A percentile compares a stretch with the other conserved stretches of the same genome.
phyloP scores from a whole-genome alignment of 2,888 invertebrate species.

The Papilio elwesi region DNA sequence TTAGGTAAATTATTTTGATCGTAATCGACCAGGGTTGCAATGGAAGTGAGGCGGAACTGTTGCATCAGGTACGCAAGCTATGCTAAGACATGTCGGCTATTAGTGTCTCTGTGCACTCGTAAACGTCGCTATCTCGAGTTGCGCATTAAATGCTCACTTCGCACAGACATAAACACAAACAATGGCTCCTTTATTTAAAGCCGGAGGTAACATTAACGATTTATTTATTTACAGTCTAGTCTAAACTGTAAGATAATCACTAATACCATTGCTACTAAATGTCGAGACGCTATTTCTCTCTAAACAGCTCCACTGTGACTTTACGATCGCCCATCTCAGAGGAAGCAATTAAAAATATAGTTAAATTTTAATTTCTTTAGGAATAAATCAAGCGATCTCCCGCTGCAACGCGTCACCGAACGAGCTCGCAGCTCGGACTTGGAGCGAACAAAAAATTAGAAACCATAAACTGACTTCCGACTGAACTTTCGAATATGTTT shows the following conservation, averaged over 20 bases:
- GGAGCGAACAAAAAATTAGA: constrained; percentile 39
- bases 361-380: constrained; percentile 61
- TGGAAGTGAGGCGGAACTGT: no score
- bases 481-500: constrained; percentile 40
- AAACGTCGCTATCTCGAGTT: constrained; percentile 18
- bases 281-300: constrained; percentile 46
- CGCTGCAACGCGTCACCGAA: constrained; percentile 54
- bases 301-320: constrained; percentile 48
- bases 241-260: constrained; percentile 47
- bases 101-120: constrained; percentile 7
- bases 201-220: constrained; percentile 33
- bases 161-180: constrained; percentile 38
- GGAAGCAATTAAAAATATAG: constrained; percentile 70
- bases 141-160: constrained; percentile 32
- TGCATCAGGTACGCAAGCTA: no score
- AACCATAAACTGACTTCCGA: constrained; percentile 50
- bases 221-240: constrained; percentile 37
- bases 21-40: not conserved
- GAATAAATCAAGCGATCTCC: constrained; percentile 53
- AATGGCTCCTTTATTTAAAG: constrained; percentile 31
- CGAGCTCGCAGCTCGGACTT: constrained; percentile 42
- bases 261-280: constrained; percentile 48
- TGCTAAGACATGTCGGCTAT: not conserved
- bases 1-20: not conserved
- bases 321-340: constrained; percentile 54